Evolutionary conservation across 2,113 vertebrate species (phyloP).

Genomic region (Sarotherodon lohbergeri): DNA sequence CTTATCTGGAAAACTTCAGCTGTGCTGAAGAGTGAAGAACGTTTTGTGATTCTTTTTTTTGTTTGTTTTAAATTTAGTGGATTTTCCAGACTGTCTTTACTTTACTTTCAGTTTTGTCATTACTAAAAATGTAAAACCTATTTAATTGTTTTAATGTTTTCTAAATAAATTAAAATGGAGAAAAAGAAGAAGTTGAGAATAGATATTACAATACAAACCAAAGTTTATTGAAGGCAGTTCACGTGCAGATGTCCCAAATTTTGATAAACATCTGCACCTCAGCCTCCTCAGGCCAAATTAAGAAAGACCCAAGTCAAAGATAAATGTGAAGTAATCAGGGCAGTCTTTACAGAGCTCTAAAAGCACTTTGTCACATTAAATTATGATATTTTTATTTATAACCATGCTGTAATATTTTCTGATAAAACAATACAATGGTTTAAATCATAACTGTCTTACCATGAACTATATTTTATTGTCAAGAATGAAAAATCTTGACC

Average conservation of each 20-base stretch:
- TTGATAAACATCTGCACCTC: neutral
- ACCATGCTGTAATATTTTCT: neutral
- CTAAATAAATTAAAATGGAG: neutral
- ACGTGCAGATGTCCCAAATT: neutral
- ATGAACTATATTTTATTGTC: neutral
- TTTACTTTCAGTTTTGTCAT: neutral
- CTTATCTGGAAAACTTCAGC: neutral
- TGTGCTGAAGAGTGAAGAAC: neutral
- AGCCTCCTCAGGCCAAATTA: neutral
- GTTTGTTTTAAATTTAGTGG: neutral
- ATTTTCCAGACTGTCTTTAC: neutral
- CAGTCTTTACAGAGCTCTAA: neutral
- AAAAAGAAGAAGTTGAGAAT: neutral
- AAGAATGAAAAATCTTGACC: accelerated
- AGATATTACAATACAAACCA: neutral
- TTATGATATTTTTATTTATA: neutral
- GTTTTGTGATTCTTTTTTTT: neutral
- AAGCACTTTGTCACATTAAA: accelerated
- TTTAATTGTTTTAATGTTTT: neutral
- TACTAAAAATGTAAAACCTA: neutral
- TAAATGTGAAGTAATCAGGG: neutral
- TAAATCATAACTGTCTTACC: neutral
- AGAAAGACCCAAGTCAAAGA: neutral
- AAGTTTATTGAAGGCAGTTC: neutral
- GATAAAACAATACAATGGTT: neutral